Percentiles rank a stretch among this genome's conserved stretches.
phyloP scores from a whole-genome alignment of 2,113 vertebrate genomes.

The Pedetes capensis region DNA sequence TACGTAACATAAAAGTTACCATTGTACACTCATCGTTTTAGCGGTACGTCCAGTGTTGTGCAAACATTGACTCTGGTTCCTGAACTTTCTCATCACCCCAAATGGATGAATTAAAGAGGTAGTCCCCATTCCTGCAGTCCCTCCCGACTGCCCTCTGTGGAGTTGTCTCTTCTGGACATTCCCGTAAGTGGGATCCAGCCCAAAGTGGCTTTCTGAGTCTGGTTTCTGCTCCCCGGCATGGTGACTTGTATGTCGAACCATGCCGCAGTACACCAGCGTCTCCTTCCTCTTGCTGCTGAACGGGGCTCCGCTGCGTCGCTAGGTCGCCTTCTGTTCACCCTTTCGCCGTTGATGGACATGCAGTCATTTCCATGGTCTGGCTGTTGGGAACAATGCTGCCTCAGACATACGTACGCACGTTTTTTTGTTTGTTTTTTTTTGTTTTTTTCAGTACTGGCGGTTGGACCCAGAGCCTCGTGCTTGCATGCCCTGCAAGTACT shows the following conservation, averaged over 20 bases:
- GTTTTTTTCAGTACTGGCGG: no score
- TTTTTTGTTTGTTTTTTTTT: not conserved
- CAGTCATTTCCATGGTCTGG: no score
- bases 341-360: no score
- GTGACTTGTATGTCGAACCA: not conserved
- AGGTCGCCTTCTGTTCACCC: no score
- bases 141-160: no score
- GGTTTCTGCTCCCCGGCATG: not conserved
- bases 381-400: not conserved
- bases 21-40: no score
- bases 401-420: fast-evolving
- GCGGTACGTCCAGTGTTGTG: no score
- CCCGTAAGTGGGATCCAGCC: no score
- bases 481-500: no score
- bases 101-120: not conserved
- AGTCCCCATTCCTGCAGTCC: not conserved
- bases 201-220: not conserved
- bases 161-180: not conserved
- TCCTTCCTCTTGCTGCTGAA: not conserved
- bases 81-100: not conserved
- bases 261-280: fast-evolving
- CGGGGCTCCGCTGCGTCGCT: fast-evolving
- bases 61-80: no score
- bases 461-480: no score
- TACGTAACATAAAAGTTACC: no score